phyloP scores from a whole-genome alignment of 2,888 invertebrate genomes.

The Carpatolechia fugitivella region DNA sequence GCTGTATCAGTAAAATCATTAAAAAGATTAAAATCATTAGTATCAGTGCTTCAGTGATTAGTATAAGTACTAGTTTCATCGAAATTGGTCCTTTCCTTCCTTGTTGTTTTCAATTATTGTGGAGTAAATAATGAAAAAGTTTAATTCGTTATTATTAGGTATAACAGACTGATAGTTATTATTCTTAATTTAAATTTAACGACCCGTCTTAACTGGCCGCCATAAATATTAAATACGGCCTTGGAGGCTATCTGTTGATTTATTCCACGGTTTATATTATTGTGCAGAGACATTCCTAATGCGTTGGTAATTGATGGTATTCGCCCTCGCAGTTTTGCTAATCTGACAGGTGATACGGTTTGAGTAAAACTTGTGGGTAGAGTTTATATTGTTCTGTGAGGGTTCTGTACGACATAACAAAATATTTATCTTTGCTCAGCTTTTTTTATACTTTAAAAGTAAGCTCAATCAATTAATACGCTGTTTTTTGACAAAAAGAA shows the following conservation, averaged over 20 bases:
- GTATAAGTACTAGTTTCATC: too few species aligned
- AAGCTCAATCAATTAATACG: neutral
- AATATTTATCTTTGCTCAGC: neutral
- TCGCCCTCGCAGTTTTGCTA: slow-evolving; percentile 25
- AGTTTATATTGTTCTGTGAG: neutral
- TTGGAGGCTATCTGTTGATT: slow-evolving; percentile 36
- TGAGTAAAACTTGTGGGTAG: slow-evolving; percentile 12
- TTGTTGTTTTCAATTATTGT: too few species aligned
- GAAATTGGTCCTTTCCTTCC: too few species aligned
- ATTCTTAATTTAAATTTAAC: neutral
- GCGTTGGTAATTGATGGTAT: slow-evolving; percentile 23
- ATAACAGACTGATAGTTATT: too few species aligned
- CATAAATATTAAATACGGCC: slow-evolving; percentile 41
- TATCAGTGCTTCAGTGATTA: too few species aligned
- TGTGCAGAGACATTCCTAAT: slow-evolving; percentile 34
- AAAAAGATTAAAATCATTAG: too few species aligned
- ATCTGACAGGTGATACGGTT: slow-evolving; percentile 35
- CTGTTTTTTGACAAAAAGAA: too few species aligned
- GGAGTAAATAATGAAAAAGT: too few species aligned
- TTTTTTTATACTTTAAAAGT: neutral
- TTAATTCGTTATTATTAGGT: too few species aligned
- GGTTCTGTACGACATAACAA: too few species aligned
- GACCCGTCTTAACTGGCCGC: slow-evolving; percentile 18
- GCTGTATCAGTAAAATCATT: too few species aligned
- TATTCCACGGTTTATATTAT: slow-evolving; percentile 33